Conservation (phyloP, 2,113 vertebrate genomes). For the Catharus minimus region DNA sequence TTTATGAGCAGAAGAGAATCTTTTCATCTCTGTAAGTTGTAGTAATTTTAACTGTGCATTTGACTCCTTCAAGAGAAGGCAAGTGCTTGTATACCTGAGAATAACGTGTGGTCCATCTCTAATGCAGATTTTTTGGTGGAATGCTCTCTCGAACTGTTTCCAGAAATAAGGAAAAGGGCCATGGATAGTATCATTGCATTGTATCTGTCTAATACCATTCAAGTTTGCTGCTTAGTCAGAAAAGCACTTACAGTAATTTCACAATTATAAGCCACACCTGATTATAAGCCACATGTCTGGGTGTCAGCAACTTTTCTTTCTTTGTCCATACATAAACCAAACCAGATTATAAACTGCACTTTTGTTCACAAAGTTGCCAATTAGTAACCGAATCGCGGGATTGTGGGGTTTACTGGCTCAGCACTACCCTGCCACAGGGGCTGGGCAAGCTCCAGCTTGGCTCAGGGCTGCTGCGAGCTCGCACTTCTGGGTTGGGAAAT, state of each 20-base stretch:
- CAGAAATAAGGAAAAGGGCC: neutral
- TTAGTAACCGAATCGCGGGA: no score
- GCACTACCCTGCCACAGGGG: no score
- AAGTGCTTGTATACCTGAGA: neutral
- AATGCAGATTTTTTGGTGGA: rapidly evolving
- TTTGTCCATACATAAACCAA: no score
- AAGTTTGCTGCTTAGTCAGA: neutral
- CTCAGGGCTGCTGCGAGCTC: no score
- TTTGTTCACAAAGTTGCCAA: no score
- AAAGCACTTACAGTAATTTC: neutral
- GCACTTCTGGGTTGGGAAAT: no score
- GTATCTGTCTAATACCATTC: neutral
- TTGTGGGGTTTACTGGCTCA: no score
- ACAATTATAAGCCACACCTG: no score
- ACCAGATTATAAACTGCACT: no score
- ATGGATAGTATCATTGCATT: rapidly evolving
- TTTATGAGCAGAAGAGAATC: neutral
- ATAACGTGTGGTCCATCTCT: rapidly evolving
- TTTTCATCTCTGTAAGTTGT: neutral
- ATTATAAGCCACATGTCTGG: no score
- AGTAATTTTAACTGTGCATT: neutral
- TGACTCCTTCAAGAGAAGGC: neutral
- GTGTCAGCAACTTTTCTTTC: no score
- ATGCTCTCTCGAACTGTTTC: neutral
- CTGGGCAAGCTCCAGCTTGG: no score